Percentiles rank a stretch among this genome's conserved stretches.
These are phyloP conservation scores for Sebastes steindachneri DNA, from an alignment of 2,797 vertebrate species.

Conservation along the genomic window DNA sequence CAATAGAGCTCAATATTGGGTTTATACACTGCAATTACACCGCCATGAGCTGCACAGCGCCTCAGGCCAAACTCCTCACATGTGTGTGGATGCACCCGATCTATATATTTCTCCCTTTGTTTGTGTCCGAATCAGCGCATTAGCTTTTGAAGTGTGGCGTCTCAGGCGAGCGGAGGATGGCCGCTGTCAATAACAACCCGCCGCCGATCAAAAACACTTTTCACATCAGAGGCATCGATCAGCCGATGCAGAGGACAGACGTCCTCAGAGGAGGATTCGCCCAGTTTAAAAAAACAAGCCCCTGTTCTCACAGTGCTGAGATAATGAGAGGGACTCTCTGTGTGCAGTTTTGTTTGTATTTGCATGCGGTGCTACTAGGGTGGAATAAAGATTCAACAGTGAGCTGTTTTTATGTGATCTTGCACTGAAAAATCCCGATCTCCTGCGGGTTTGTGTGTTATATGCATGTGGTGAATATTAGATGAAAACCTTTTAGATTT, in stretches of 20 bases:
- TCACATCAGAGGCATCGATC: conserved; percentile 70
- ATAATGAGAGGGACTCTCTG: conserved; percentile 42
- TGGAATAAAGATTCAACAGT: conserved; percentile 21
- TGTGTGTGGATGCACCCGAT: conserved; percentile 2
- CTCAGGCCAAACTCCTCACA: conserved; percentile 22
- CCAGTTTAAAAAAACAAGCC: conserved; percentile 11
- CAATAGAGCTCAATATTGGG: conserved; percentile 59
- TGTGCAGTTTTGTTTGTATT: conserved; percentile 22
- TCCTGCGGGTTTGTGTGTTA: conserved; percentile 28
- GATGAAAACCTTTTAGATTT: conserved; percentile 29
- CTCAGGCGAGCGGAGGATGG: conserved; percentile 28
- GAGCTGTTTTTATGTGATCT: conserved; percentile 29
- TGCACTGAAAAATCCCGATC: neutral
- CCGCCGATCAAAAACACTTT: conserved; percentile 70
- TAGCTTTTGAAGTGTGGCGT: conserved; percentile 41
- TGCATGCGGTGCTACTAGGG: neutral
- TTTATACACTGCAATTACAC: conserved; percentile 62
- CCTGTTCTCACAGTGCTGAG: conserved; percentile 29
- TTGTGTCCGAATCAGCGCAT: conserved; percentile 44
- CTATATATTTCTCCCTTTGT: conserved; percentile 48
- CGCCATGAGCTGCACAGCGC: conserved; percentile 23
- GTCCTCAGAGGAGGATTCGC: conserved; percentile 31
- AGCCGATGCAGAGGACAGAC: conserved; percentile 29
- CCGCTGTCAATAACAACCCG: conserved; percentile 59
- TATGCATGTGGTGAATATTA: conserved; percentile 34